Conservation (phyloP, 2,113 vertebrate species). For the Syrmaticus mikado region DNA sequence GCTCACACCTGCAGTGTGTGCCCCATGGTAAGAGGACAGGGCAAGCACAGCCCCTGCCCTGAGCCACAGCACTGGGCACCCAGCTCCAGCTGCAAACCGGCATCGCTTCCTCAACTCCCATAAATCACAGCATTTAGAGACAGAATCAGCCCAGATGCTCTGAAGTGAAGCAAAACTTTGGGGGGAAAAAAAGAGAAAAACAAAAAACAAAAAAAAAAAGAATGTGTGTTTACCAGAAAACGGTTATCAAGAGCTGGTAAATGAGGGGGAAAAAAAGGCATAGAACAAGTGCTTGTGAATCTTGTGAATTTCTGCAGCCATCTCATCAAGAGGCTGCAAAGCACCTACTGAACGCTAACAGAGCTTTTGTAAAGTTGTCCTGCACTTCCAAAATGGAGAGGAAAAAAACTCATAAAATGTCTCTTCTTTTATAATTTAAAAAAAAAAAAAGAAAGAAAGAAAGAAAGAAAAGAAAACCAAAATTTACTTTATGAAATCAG, state of each 20-base stretch:
- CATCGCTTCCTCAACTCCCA: not conserved
- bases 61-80: too few species aligned
- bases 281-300: not conserved
- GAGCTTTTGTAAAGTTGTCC: not conserved
- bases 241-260: accelerated
- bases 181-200: too few species aligned
- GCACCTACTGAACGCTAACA: accelerated
- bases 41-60: not conserved
- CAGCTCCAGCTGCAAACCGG: too few species aligned
- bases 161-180: not conserved
- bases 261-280: not conserved
- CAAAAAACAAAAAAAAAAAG: not conserved
- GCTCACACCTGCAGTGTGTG: not conserved
- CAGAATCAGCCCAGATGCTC: not conserved
- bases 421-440: not conserved
- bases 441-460: not conserved
- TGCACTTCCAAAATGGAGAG: not conserved
- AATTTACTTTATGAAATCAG: not conserved
- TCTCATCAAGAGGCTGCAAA: not conserved
- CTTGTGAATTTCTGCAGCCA: not conserved
- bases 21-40: not conserved
- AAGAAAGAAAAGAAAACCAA: not conserved
- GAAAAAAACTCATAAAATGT: not conserved
- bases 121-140: not conserved
- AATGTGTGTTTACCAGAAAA: not conserved